These are phyloP conservation scores for Drosophila pectinifera DNA, from an alignment of 1,140 invertebrate genomes.

Conservation along the genomic window DNA sequence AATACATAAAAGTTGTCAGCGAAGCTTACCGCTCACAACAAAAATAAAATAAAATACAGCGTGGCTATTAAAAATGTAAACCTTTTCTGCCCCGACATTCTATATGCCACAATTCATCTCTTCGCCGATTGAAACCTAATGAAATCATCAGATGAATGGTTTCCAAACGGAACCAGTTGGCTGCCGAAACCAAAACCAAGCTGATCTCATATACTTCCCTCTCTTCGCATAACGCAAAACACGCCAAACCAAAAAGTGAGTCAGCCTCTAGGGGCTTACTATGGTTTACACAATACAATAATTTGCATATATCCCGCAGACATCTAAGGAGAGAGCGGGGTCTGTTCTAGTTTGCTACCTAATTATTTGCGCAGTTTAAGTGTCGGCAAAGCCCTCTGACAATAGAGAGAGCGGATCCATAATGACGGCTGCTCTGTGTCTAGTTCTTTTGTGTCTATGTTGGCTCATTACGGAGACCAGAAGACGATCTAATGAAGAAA, in stretches of 20 bases:
- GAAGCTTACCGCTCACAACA: background rate
- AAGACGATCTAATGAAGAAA: slow-evolving; percentile 21
- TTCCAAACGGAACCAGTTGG: slow-evolving; percentile 39
- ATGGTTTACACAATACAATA: slow-evolving; percentile 45
- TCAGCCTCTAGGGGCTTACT: slow-evolving; percentile 43
- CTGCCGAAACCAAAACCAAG: slow-evolving; percentile 17
- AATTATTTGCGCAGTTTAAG: slow-evolving; percentile 79
- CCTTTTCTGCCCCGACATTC: slow-evolving; percentile 5
- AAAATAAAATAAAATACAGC: background rate
- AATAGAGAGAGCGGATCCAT: slow-evolving; percentile 28
- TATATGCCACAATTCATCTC: slow-evolving; percentile 6
- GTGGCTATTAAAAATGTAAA: slow-evolving; percentile 6
- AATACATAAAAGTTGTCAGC: background rate
- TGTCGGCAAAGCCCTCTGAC: slow-evolving; percentile 37
- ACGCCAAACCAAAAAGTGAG: slow-evolving; percentile 39
- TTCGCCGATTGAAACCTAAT: slow-evolving; percentile 11
- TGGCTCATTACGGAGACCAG: slow-evolving; percentile 48
- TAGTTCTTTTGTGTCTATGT: slow-evolving; percentile 24
- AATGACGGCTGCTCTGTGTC: slow-evolving; percentile 47
- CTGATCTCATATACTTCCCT: slow-evolving; percentile 52
- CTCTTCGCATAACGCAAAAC: slow-evolving; percentile 26
- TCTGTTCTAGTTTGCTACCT: slow-evolving; percentile 52
- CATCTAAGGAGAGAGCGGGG: slow-evolving; percentile 40
- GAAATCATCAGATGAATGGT: slow-evolving; percentile 37
- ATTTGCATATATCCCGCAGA: slow-evolving; percentile 63